Conservation (phyloP, 92 coral and sea anemone genomes). For the Bergia sp. region DNA sequence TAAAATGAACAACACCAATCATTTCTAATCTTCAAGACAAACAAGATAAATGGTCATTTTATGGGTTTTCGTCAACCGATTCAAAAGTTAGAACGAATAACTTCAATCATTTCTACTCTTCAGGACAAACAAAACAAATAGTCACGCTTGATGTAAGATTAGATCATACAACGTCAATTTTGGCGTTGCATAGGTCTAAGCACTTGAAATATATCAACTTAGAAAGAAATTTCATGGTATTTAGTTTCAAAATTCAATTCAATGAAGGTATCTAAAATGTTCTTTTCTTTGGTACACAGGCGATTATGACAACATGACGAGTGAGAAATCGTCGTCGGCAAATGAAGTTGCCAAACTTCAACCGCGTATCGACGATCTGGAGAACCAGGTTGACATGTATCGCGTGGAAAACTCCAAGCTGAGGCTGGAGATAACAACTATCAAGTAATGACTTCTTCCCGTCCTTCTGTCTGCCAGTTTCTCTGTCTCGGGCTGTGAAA, state of each 20-base stretch:
- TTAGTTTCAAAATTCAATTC: too few relatives aligned
- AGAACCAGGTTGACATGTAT: slow-evolving; percentile 63
- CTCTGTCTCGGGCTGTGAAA: too few relatives aligned
- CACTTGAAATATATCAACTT: too few relatives aligned
- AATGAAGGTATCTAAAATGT: background rate
- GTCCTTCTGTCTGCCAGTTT: background rate
- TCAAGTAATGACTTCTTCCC: slow-evolving; percentile 9
- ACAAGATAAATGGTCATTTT: too few relatives aligned
- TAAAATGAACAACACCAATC: too few relatives aligned
- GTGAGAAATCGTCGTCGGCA: slow-evolving; percentile 79
- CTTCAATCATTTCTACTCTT: too few relatives aligned
- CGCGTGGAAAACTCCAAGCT: slow-evolving; percentile 76
- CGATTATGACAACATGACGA: slow-evolving; percentile 73
- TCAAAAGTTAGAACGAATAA: too few relatives aligned
- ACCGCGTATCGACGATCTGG: slow-evolving; percentile 74
- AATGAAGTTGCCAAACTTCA: slow-evolving; percentile 66
- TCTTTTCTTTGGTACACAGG: slow-evolving; percentile 15
- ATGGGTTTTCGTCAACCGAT: too few relatives aligned
- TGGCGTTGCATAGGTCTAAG: background rate
- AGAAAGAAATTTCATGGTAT: background rate
- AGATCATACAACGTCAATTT: background rate
- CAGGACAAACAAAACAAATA: too few relatives aligned
- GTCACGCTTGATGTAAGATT: background rate
- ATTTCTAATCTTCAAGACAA: too few relatives aligned
- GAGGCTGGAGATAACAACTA: slow-evolving; percentile 64